phyloP scores from a whole-genome alignment of 2,113 vertebrate genomes.

The Pomatorhinus ruficollis region DNA sequence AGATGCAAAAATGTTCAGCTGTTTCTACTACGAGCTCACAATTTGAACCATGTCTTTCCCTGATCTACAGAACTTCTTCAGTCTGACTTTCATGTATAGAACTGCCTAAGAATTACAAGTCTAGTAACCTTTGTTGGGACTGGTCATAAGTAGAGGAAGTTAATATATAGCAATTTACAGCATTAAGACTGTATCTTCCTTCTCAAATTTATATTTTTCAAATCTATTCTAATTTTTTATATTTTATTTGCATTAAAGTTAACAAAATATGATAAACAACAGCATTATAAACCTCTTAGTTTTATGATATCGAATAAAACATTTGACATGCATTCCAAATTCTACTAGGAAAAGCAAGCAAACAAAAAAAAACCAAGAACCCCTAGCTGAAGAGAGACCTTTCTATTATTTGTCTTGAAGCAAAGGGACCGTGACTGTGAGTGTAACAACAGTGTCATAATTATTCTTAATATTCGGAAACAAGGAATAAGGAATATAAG shows the following conservation, averaged over 20 bases:
- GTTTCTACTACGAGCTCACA: neutral
- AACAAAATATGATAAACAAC: neutral
- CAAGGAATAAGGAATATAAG: neutral
- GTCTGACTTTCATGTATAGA: neutral
- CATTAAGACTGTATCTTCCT: neutral
- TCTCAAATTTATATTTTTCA: neutral
- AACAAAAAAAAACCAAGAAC: neutral
- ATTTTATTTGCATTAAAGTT: neutral
- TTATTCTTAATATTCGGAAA: neutral
- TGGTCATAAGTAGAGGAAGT: neutral
- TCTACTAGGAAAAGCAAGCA: neutral
- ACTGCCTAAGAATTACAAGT: neutral
- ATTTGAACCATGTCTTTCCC: neutral
- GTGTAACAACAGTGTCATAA: neutral
- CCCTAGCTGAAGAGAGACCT: neutral
- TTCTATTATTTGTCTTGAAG: neutral
- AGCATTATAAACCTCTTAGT: neutral
- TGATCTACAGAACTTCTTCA: neutral
- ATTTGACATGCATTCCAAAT: neutral
- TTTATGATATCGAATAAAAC: neutral
- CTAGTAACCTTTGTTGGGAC: neutral
- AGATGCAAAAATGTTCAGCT: conserved; percentile 43
- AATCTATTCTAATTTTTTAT: neutral
- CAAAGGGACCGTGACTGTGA: neutral
- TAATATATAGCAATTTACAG: neutral